Evolutionary conservation across 2,888 invertebrate species (phyloP).

Genomic region (Hyalella azteca): DNA sequence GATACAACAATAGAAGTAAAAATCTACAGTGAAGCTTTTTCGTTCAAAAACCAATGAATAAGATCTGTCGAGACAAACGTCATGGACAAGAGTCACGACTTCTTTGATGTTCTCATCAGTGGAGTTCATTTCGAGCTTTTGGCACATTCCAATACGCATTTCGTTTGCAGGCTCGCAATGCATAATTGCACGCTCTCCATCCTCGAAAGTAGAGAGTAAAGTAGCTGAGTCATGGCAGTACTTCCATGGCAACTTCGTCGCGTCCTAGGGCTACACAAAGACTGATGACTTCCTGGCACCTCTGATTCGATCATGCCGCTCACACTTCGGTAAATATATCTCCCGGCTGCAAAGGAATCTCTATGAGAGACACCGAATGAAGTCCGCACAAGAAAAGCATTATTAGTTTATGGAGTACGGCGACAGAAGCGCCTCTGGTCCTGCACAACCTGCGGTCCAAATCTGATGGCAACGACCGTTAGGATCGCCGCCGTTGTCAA

Average conservation of each 20-base stretch:
- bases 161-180: conserved; percentile 12
- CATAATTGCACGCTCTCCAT: conserved; percentile 32
- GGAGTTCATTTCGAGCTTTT: conserved; percentile 2
- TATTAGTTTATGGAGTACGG: conserved; percentile 33
- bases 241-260: conserved; percentile 15
- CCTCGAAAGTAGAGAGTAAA: conserved; percentile 10
- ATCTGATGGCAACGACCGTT: conserved; percentile 34
- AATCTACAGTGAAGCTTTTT: conserved; percentile 22
- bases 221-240: conserved; percentile 12
- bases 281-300: conserved; percentile 25
- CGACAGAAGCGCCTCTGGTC: conserved; percentile 27
- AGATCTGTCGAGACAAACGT: neutral
- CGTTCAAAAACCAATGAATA: neutral
- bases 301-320: conserved; percentile 17
- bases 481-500: conserved; percentile 11
- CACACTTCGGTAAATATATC: conserved; percentile 27
- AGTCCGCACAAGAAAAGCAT: neutral
- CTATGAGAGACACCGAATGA: neutral
- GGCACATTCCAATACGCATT: conserved; percentile 6
- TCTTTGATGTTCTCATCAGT: neutral
- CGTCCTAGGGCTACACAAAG: conserved; percentile 5
- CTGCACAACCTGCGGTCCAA: conserved; percentile 13
- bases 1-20: neutral
- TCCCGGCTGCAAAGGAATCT: neutral
- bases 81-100: conserved; percentile 13